Conservation (phyloP, 2,113 vertebrate genomes). For the Hepsetus odoe region DNA sequence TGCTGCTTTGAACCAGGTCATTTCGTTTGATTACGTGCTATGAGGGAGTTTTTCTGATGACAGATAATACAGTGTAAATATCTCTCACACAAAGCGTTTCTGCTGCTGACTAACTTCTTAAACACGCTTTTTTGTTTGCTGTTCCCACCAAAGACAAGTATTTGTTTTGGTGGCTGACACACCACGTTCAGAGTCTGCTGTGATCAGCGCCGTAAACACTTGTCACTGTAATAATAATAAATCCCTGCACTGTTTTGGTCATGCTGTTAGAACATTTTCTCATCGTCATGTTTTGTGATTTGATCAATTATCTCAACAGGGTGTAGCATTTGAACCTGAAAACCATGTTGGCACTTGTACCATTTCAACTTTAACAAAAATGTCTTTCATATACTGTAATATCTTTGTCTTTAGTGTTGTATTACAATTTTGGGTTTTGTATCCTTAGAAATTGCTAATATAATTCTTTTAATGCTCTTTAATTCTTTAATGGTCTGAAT, state of each 20-base stretch:
- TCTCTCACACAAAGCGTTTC: neutral
- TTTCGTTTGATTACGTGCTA: neutral
- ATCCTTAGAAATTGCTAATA: too few species aligned
- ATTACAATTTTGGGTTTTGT: too few species aligned
- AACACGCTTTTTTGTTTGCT: neutral
- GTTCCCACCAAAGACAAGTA: neutral
- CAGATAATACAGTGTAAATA: neutral
- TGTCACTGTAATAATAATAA: too few species aligned
- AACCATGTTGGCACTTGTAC: neutral
- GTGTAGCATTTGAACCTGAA: neutral
- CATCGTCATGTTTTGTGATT: neutral
- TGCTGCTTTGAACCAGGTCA: neutral
- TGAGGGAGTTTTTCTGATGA: neutral
- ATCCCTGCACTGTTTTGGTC: too few species aligned
- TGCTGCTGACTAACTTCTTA: neutral
- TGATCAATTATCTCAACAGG: neutral
- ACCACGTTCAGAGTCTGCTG: neutral
- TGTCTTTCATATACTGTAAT: too few species aligned
- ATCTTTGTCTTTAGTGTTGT: neutral
- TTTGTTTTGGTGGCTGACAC: neutral
- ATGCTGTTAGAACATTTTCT: too few species aligned
- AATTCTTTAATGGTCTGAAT: too few species aligned
- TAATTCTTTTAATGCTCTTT: too few species aligned
- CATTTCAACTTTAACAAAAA: neutral
- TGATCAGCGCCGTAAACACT: too few species aligned